Percentiles rank a stretch among this genome's conserved stretches.
These are phyloP conservation scores for Smittia aterrima DNA, from an alignment of 2,888 invertebrate genomes.

Conservation along the genomic window DNA sequence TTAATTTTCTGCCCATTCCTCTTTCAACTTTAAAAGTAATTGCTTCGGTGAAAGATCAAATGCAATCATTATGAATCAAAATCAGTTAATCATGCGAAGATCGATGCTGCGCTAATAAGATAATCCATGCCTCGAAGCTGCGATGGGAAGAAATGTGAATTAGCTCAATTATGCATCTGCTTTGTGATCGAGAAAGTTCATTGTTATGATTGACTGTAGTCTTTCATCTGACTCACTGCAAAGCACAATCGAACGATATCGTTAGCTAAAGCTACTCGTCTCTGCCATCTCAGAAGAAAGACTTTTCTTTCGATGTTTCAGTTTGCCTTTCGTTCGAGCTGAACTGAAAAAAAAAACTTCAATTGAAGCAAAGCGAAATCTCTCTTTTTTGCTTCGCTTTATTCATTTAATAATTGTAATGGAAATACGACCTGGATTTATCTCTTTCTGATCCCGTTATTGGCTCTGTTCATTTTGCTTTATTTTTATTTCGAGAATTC, in stretches of 20 bases:
- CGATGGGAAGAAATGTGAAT: neutral
- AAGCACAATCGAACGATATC: neutral
- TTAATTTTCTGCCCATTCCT: neutral
- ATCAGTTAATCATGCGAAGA: neutral
- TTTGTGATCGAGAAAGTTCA: neutral
- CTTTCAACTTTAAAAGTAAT: neutral
- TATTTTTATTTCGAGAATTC: neutral
- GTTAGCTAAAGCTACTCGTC: neutral
- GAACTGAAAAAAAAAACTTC: neutral
- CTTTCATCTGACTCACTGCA: neutral
- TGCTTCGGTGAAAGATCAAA: constrained; percentile 34
- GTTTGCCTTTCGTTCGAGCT: neutral
- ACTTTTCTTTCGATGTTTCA: neutral
- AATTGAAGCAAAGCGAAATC: neutral
- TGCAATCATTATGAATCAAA: constrained; percentile 39
- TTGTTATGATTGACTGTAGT: constrained; percentile 1
- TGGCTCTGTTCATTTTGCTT: constrained; percentile 5
- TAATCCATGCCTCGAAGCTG: constrained; percentile 3
- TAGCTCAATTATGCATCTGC: constrained; percentile 10
- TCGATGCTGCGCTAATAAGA: neutral
- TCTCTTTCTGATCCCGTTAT: constrained; percentile 22
- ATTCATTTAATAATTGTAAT: constrained; percentile 31
- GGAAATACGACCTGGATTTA: constrained; percentile 36
- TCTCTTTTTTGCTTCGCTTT: neutral
- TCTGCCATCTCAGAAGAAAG: neutral